phyloP scores from a whole-genome alignment of 2,888 invertebrate genomes.

The Drosophila cognata region DNA sequence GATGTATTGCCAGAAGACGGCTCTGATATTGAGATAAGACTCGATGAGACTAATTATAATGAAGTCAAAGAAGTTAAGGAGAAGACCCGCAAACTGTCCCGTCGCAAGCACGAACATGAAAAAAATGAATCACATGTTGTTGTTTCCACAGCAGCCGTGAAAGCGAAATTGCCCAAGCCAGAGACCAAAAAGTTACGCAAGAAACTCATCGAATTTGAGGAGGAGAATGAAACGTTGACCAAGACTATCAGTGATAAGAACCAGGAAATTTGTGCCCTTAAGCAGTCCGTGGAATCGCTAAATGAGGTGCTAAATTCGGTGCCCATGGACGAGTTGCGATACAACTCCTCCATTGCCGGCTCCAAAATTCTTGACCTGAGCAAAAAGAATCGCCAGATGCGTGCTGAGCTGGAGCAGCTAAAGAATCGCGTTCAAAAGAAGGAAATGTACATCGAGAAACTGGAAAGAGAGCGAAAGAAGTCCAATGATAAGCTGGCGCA shows the following conservation, averaged over 20 bases:
- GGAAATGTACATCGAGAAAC: slow-evolving; percentile 67
- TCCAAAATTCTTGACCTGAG: slow-evolving; percentile 82
- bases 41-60: slow-evolving; percentile 10
- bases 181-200: slow-evolving; percentile 72
- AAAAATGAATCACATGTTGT: slow-evolving; percentile 51
- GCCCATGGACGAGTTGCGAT: slow-evolving; percentile 81
- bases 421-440: slow-evolving; percentile 76
- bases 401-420: slow-evolving; percentile 75
- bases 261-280: slow-evolving; percentile 77
- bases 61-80: slow-evolving; percentile 9
- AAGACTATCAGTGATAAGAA: slow-evolving; percentile 78
- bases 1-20: slow-evolving; percentile 61
- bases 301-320: slow-evolving; percentile 82
- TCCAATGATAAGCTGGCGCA: slow-evolving; percentile 54
- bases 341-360: slow-evolving; percentile 79
- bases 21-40: slow-evolving; percentile 8
- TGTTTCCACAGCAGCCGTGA: slow-evolving; percentile 36
- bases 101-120: slow-evolving; percentile 46
- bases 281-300: slow-evolving; percentile 77
- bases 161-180: slow-evolving; percentile 26
- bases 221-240: slow-evolving; percentile 73
- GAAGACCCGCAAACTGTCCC: slow-evolving; percentile 19
- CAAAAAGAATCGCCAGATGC: slow-evolving; percentile 82
- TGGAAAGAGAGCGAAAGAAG: slow-evolving; percentile 66
- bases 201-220: slow-evolving; percentile 70